Base-by-base conservation (phyloP, 2,888 invertebrate genomes). In the Poecilobothrus nobilitatus region DNA sequence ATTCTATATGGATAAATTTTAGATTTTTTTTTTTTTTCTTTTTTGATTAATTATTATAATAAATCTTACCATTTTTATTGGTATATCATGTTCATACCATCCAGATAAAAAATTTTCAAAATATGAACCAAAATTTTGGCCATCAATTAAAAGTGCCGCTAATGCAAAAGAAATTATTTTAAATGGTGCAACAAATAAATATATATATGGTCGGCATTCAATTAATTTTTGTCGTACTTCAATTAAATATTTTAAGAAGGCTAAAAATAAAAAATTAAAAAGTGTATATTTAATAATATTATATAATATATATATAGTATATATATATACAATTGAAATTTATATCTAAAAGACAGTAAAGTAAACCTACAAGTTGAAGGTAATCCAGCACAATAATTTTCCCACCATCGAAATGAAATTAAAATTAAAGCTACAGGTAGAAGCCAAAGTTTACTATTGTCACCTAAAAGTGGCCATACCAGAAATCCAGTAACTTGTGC, bases 351-450 rank as follows among this genome's bases (percentile, higher is more conserved):
- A 62, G 20, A 67, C 18, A 34, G 65, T 21, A 34, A 34, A 20
- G 41, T 44, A 8, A n/a, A 75, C 71, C 78, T 72, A 78, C 80
- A 77, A 65, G 77, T 73, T 33, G 73, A 75, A 41, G 76, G 73
- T 70, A 77, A 74, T 10, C 76, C 76, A 27, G 85, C 85, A 7
- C 90, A 84, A 78, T 86, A 94, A 79, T 92, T 94, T 78, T 91
- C 90, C 93, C 93, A 94, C 92, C 92, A 94, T 27, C 90, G 89
- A 65, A 88, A 82, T 0, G 93, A 93, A 68, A 89, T 85, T 34
- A 92, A 82, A 41, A 90, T 74, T 67, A 90, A 83, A 4, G 90
- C 86, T 5, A 88, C 73, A 0, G 90, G 88, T 68, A 79, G 72
- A 18, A 86, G 77, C 86, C 89, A 90, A 12, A 88, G 77, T 2